Evolutionary conservation across 1,140 invertebrate genomes (phyloP).

Genomic region (Apis cerana): DNA sequence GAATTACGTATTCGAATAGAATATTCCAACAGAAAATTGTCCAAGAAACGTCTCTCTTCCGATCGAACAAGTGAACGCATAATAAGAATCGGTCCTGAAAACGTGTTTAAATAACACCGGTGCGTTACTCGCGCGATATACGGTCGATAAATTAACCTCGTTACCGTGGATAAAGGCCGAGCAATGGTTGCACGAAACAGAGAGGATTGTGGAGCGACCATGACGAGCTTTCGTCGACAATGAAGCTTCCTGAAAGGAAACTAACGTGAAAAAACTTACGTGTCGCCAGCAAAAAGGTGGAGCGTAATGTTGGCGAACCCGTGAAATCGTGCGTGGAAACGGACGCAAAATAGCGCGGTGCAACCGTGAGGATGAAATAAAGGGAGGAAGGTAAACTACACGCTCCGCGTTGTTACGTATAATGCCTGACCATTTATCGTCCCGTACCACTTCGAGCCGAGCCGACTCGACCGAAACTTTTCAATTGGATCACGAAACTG

Average conservation of each 20-base stretch:
- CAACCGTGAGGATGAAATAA: neutral
- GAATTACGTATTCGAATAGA: no score
- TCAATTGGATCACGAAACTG: neutral
- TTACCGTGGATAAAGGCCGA: slow-evolving; percentile 1
- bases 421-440: slow-evolving; percentile 29
- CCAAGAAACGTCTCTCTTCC: no score
- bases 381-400: slow-evolving; percentile 16
- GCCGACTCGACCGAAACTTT: neutral
- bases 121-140: neutral
- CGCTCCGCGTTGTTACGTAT: slow-evolving; percentile 11
- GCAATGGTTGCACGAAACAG: neutral
- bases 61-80: no score
- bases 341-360: slow-evolving; percentile 5
- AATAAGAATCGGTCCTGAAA: neutral
- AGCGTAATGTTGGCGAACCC: neutral
- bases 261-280: slow-evolving; percentile 6
- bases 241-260: slow-evolving; percentile 24
- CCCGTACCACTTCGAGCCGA: neutral
- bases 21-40: no score
- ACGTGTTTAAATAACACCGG: neutral
- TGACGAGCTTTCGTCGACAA: neutral
- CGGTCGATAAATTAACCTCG: slow-evolving; percentile 16
- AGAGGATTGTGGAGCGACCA: no score
- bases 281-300: slow-evolving; percentile 15
- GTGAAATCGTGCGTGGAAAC: slow-evolving; percentile 19